Conservation (phyloP, 2,797 vertebrate genomes). For the Falco cherrug region DNA sequence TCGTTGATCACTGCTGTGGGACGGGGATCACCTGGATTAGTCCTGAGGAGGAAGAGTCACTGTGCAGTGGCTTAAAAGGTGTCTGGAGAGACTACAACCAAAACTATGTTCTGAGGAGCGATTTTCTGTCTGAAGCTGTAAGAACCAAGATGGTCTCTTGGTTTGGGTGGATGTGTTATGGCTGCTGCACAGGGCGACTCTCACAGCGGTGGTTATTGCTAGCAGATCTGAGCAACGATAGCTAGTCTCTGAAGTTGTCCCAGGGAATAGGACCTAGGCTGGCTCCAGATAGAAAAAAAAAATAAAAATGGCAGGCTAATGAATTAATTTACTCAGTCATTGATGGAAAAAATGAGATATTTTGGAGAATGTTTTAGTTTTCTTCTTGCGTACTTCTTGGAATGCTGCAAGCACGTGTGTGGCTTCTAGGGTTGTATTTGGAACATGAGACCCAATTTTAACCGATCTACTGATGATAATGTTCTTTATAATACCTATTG, state of each 20-base stretch:
- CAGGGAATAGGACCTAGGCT: not conserved
- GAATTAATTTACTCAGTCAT: not conserved
- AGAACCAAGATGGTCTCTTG: not conserved
- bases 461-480: not conserved
- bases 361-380: not conserved
- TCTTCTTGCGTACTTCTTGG: not conserved
- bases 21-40: slow-evolving; percentile 75
- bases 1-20: slow-evolving; percentile 77
- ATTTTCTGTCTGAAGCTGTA: slow-evolving; percentile 51
- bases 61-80: slow-evolving; percentile 74
- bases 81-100: slow-evolving; percentile 64
- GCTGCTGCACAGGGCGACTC: not conserved
- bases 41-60: slow-evolving; percentile 73
- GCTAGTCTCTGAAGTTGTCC: not conserved
- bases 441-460: not conserved
- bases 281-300: not conserved
- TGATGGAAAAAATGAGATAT: not conserved
- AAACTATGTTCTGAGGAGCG: slow-evolving; percentile 39
- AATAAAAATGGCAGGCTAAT: not conserved
- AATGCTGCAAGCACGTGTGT: not conserved
- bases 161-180: not conserved
- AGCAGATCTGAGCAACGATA: not conserved
- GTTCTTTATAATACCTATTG: not conserved
- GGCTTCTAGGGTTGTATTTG: not conserved
- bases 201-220: not conserved